Evolutionary conservation across 2,888 invertebrate genomes (phyloP).

Genomic region (Acrobasis repandana): DNA sequence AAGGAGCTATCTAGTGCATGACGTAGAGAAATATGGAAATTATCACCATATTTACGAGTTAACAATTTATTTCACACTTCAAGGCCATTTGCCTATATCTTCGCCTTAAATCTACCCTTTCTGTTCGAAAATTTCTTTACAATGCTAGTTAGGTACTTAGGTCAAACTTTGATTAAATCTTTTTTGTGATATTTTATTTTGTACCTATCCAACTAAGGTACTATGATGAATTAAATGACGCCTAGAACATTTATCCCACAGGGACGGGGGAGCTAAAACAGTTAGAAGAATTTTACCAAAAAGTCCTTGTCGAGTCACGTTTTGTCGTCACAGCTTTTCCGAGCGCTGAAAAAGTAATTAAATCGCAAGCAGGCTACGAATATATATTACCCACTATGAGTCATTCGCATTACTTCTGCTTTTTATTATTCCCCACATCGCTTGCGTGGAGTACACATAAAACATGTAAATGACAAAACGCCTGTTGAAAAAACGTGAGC

Average conservation of each 20-base stretch:
- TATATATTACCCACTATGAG: constrained; percentile 16
- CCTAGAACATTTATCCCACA: background rate
- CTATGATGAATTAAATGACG: constrained; percentile 3
- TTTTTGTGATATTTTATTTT: background rate
- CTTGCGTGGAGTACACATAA: constrained; percentile 25
- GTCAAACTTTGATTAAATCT: no score
- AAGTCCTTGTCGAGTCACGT: constrained; percentile 6
- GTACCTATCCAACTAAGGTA: background rate
- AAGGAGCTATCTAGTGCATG: no score
- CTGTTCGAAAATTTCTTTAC: no score
- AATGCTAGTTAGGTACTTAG: no score
- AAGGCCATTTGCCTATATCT: no score
- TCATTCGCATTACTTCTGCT: constrained; percentile 16
- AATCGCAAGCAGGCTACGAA: constrained; percentile 20
- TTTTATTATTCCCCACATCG: constrained; percentile 32
- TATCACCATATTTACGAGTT: no score
- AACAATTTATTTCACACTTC: no score
- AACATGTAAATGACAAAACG: constrained; percentile 45
- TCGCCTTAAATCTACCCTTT: no score
- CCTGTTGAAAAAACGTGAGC: constrained; percentile 44
- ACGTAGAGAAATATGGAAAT: no score
- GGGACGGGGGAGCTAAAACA: constrained; percentile 13
- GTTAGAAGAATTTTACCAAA: constrained; percentile 15
- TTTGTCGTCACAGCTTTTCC: constrained; percentile 21
- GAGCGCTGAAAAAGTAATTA: constrained; percentile 16